phyloP scores from a whole-genome alignment of 2,113 vertebrate genomes.

The Serinus canaria region DNA sequence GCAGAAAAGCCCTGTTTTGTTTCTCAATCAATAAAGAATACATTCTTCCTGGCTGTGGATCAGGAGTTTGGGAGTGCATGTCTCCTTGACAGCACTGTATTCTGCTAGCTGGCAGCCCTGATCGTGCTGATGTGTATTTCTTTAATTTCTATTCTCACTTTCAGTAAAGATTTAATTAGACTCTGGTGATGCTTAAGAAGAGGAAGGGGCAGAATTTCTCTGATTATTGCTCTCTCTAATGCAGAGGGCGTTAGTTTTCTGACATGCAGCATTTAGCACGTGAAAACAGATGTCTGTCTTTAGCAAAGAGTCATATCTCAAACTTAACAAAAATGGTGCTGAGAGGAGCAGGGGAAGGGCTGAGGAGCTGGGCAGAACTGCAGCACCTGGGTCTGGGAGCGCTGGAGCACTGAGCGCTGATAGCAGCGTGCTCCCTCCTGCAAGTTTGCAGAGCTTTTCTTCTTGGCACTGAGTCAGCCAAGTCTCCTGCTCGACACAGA shows the following conservation, averaged over 20 bases:
- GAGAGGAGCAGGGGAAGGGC: not conserved
- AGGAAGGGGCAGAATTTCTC: not conserved
- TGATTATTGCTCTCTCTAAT: not conserved
- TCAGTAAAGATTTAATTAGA: not conserved
- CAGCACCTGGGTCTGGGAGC: not conserved
- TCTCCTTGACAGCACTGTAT: not conserved
- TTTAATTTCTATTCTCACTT: slow-evolving; percentile 35
- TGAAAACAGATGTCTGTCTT: not conserved
- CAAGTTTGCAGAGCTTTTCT: slow-evolving; percentile 70
- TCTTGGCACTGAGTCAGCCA: slow-evolving; percentile 64
- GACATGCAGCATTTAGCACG: not conserved
- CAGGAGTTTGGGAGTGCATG: not conserved
- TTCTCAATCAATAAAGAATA: not conserved
- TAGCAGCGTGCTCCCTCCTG: slow-evolving; percentile 25
- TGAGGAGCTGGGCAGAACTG: not conserved
- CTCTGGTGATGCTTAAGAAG: not conserved
- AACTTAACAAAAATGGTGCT: not conserved
- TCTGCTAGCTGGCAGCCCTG: not conserved
- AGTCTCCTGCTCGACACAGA: slow-evolving; percentile 51
- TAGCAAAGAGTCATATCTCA: not conserved
- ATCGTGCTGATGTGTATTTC: not conserved
- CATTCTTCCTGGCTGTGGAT: not conserved
- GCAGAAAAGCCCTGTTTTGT: not conserved
- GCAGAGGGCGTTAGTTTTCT: slow-evolving; percentile 17
- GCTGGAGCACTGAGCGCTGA: not conserved